Percentiles rank a stretch among this genome's conserved stretches.
Conservation (phyloP, 2,797 vertebrate species). For the Zenarchopterus dispar region DNA sequence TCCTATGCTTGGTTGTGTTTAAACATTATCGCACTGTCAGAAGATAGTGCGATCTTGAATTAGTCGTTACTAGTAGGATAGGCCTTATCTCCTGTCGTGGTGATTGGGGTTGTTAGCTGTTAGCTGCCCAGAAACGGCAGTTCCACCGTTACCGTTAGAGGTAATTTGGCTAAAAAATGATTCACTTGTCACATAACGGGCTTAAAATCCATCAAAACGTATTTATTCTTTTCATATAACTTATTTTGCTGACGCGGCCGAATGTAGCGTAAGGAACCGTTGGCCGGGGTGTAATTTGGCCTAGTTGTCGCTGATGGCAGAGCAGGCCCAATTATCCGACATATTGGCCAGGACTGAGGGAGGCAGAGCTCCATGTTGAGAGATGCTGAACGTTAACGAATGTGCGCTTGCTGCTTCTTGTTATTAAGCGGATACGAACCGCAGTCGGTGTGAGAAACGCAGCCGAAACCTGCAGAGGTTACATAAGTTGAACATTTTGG, state of each 20-base stretch:
- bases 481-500: slow-evolving; percentile 12
- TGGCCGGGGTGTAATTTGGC: slow-evolving; percentile 19
- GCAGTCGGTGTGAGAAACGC: not conserved
- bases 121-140: slow-evolving; percentile 16
- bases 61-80: not conserved
- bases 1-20: rapidly evolving
- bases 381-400: not conserved
- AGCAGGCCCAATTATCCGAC: slow-evolving; percentile 63
- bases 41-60: rapidly evolving
- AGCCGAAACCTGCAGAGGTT: not conserved
- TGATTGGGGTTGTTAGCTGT: slow-evolving; percentile 22
- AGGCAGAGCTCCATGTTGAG: slow-evolving; percentile 41
- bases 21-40: rapidly evolving
- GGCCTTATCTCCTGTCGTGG: slow-evolving; percentile 6
- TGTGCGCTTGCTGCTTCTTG: too few species aligned
- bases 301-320: slow-evolving; percentile 12
- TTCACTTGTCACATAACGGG: rapidly evolving
- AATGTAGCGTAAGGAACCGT: rapidly evolving
- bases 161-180: too few species aligned
- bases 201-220: rapidly evolving
- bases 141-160: not conserved
- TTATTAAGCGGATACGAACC: not conserved
- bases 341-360: slow-evolving; percentile 48
- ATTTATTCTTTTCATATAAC: rapidly evolving
- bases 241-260: not conserved